phyloP scores from a whole-genome alignment of 2,888 invertebrate species.

The Sinotaia quadrata region DNA sequence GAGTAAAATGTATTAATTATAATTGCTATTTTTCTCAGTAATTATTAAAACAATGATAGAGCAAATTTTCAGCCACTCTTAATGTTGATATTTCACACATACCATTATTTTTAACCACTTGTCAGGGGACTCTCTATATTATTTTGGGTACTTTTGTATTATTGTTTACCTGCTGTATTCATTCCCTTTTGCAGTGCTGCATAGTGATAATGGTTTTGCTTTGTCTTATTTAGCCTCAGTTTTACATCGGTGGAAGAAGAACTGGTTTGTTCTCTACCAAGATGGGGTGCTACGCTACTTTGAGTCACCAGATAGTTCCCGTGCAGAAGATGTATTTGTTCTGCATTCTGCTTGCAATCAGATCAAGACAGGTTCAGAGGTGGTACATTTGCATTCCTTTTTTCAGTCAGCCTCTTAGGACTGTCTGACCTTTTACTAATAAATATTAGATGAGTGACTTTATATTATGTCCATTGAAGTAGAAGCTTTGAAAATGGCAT shows the following conservation, averaged over 20 bases:
- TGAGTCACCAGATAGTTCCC: constrained; percentile 61
- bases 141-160: background rate
- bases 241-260: constrained; percentile 68
- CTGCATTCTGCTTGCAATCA: constrained; percentile 58
- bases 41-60: too few relatives aligned
- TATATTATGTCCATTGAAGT: too few relatives aligned
- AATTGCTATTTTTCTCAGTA: too few relatives aligned
- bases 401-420: too few relatives aligned
- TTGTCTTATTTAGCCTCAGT: constrained; percentile 59
- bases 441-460: too few relatives aligned
- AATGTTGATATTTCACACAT: too few relatives aligned
- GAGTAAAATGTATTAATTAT: too few relatives aligned
- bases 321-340: constrained; percentile 64
- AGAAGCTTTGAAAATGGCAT: too few relatives aligned
- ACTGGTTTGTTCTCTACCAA: constrained; percentile 69
- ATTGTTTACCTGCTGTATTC: background rate
- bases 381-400: constrained; percentile 33
- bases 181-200: background rate
- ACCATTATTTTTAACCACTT: too few relatives aligned
- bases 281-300: constrained; percentile 68
- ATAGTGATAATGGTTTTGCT: background rate
- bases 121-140: background rate
- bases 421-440: too few relatives aligned
- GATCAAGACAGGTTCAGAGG: constrained; percentile 60
- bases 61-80: too few relatives aligned